These are phyloP conservation scores for Stegodyphus dumicola DNA, from an alignment of 1,140 invertebrate species.

Conservation along the genomic window DNA sequence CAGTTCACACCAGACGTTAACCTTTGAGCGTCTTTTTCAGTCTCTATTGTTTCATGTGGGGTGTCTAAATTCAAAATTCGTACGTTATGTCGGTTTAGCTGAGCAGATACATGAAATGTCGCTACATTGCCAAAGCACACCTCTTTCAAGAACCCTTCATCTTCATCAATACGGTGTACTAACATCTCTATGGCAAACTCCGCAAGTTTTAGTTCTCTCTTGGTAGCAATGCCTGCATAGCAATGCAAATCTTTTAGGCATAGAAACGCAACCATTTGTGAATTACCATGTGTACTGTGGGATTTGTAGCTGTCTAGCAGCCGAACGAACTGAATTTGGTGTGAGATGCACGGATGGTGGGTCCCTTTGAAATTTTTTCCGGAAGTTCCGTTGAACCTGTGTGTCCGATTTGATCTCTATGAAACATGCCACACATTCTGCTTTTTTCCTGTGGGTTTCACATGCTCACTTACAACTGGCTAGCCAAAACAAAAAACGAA, in stretches of 20 bases:
- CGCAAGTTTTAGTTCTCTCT: not conserved
- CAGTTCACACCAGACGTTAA: not conserved
- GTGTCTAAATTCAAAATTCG: not conserved
- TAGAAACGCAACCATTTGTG: not conserved
- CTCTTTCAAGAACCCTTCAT: too few species aligned
- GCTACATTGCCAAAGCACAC: not conserved
- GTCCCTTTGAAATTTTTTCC: too few species aligned
- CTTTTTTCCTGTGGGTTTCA: too few species aligned
- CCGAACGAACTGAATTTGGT: too few species aligned
- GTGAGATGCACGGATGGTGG: too few species aligned
- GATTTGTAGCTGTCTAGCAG: too few species aligned
- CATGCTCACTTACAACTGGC: too few species aligned
- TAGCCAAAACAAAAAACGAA: too few species aligned
- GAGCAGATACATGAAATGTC: too few species aligned
- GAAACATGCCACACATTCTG: too few species aligned
- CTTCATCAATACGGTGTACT: not conserved
- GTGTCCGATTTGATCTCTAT: too few species aligned
- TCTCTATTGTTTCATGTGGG: not conserved
- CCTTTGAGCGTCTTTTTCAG: not conserved
- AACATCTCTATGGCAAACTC: not conserved
- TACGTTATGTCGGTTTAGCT: not conserved
- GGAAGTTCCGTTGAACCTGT: too few species aligned
- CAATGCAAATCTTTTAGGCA: not conserved
- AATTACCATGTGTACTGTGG: not conserved
- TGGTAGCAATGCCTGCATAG: not conserved